Conservation (phyloP, 2,888 invertebrate species). For the Micropterix aruncella region DNA sequence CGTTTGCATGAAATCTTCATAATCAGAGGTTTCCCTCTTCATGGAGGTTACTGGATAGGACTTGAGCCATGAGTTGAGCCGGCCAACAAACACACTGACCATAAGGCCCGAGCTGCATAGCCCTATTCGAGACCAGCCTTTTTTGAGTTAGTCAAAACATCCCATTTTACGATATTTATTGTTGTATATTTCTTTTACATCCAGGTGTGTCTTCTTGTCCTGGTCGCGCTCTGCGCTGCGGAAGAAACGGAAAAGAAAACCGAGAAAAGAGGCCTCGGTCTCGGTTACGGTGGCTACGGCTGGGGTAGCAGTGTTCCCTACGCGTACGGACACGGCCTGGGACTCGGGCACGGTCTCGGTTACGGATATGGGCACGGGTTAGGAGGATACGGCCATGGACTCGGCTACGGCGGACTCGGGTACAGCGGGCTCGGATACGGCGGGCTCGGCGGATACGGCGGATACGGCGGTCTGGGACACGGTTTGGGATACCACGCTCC, state of each 20-base stretch:
- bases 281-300: conserved; percentile 25
- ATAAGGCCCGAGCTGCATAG: too few relatives aligned
- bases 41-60: too few relatives aligned
- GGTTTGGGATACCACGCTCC: conserved; percentile 13
- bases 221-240: conserved; percentile 21
- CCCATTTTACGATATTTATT: too few relatives aligned
- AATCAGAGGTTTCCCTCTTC: too few relatives aligned
- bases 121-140: too few relatives aligned
- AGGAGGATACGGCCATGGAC: conserved; percentile 8
- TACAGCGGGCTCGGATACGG: neutral
- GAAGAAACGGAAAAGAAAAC: conserved; percentile 28
- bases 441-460: conserved; percentile 3
- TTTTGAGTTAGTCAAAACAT: too few relatives aligned
- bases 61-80: too few relatives aligned
- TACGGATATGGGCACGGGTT: conserved; percentile 6
- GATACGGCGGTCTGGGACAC: conserved; percentile 4
- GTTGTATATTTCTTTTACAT: too few relatives aligned
- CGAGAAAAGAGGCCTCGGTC: conserved; percentile 28
- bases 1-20: too few relatives aligned
- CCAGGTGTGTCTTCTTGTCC: conserved; percentile 25
- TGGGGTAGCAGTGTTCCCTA: conserved; percentile 7
- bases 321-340: conserved; percentile 1
- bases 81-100: too few relatives aligned
- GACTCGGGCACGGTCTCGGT: conserved; percentile 4
- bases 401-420: conserved; percentile 11